phyloP scores from a whole-genome alignment of 2,113 vertebrate species.

The Xiphophorus maculatus region DNA sequence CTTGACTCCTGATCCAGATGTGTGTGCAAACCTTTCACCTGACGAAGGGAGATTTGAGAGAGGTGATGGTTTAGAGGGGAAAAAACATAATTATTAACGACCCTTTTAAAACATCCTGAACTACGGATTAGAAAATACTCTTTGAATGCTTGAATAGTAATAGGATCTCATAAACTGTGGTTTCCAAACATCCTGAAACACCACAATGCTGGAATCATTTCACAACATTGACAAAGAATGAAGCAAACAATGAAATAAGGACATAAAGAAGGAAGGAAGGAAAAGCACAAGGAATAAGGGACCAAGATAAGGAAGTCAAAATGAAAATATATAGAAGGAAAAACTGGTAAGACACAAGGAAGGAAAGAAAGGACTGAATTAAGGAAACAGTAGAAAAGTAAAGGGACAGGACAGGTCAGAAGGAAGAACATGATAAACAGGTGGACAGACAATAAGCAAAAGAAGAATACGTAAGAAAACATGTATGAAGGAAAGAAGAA shows the following conservation, averaged over 20 bases:
- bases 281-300: background rate
- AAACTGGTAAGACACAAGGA: too few relatives aligned
- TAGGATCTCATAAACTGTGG: too few relatives aligned
- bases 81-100: too few relatives aligned
- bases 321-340: too few relatives aligned
- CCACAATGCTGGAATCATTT: background rate
- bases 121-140: too few relatives aligned
- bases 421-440: background rate
- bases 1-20: slow-evolving; percentile 91
- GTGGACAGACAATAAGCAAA: background rate
- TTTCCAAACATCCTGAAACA: too few relatives aligned
- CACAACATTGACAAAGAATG: background rate
- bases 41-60: slow-evolving; percentile 11
- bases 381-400: too few relatives aligned
- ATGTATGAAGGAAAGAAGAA: background rate
- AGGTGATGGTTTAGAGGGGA: background rate
- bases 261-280: background rate
- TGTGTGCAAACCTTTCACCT: slow-evolving; percentile 90
- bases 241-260: too few relatives aligned
- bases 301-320: background rate
- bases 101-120: too few relatives aligned
- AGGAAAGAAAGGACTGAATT: too few relatives aligned
- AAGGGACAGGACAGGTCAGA: too few relatives aligned
- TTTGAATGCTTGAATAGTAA: too few relatives aligned
- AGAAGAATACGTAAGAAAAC: background rate